Evolutionary conservation across 1,140 invertebrate species (phyloP).

Genomic region (Diorhabda sublineata): DNA sequence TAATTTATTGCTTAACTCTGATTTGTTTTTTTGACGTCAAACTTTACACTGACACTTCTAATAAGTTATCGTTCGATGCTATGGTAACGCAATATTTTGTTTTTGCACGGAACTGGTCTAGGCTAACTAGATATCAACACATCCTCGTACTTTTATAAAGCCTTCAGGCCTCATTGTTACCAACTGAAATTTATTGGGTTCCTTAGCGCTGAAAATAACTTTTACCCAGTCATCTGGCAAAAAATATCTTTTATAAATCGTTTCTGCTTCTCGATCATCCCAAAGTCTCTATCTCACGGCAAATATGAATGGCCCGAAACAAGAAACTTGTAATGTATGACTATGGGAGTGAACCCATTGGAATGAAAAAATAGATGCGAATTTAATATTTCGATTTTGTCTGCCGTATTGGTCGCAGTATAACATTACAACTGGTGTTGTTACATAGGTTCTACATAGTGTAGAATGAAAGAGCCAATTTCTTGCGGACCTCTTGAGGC

Average conservation of each 20-base stretch:
- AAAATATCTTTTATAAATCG: slow-evolving; percentile 10
- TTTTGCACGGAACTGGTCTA: too few species aligned
- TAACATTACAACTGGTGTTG: slow-evolving; percentile 9
- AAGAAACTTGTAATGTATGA: too few species aligned
- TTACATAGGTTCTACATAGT: neutral
- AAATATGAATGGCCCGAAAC: too few species aligned
- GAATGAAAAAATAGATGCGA: slow-evolving; percentile 9
- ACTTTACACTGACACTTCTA: too few species aligned
- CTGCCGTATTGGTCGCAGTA: neutral
- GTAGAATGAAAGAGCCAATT: neutral
- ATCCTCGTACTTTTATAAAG: neutral
- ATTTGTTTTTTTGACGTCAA: too few species aligned
- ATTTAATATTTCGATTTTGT: slow-evolving; percentile 10
- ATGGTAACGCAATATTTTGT: too few species aligned
- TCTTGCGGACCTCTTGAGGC: neutral
- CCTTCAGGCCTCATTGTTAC: slow-evolving; percentile 10
- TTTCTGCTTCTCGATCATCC: slow-evolving; percentile 9
- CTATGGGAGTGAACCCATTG: slow-evolving; percentile 6
- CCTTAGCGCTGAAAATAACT: slow-evolving; percentile 13
- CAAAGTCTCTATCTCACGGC: too few species aligned
- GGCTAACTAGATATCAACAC: too few species aligned
- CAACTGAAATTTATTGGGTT: slow-evolving; percentile 14
- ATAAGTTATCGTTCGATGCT: too few species aligned
- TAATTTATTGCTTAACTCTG: too few species aligned
- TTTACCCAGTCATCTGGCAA: slow-evolving; percentile 8